Conservation (phyloP, 2,113 vertebrate species). For the Etheostoma spectabile region DNA sequence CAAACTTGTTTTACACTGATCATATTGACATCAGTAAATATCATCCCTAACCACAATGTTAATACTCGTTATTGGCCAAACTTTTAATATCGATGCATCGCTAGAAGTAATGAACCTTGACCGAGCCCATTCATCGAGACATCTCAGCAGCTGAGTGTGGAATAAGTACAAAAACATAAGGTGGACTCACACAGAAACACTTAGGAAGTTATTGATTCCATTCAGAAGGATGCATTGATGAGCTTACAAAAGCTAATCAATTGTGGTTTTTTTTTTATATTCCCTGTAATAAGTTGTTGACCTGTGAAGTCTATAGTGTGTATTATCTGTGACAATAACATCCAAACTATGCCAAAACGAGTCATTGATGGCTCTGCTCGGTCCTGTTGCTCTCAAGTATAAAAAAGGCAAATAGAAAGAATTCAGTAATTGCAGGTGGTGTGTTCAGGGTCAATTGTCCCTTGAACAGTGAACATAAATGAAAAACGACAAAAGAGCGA, state of each 20-base stretch:
- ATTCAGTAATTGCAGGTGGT: constrained; percentile 41
- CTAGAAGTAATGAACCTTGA: not conserved
- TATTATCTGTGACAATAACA: not conserved
- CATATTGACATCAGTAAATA: too few species aligned
- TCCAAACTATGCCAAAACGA: constrained; percentile 12
- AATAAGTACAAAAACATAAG: not conserved
- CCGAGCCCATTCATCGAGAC: not conserved
- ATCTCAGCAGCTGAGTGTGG: not conserved
- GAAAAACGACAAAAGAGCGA: constrained; percentile 22
- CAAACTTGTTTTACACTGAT: too few species aligned
- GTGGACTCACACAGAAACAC: not conserved
- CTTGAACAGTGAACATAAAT: constrained; percentile 29
- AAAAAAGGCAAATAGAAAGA: constrained; percentile 30
- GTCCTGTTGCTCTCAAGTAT: constrained; percentile 17
- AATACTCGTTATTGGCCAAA: too few species aligned
- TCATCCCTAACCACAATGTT: too few species aligned
- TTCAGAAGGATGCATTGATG: constrained; percentile 9
- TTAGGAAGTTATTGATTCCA: not conserved
- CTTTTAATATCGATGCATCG: too few species aligned
- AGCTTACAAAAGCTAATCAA: constrained; percentile 2
- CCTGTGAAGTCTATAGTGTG: not conserved
- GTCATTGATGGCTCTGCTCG: constrained; percentile 1
- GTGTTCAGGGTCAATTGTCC: constrained; percentile 46
- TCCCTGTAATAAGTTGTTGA: constrained; percentile 1
- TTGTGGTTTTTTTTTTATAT: constrained; percentile 4